phyloP scores from a whole-genome alignment of 2,797 vertebrate genomes.

The Eurystomus glaucurus region DNA sequence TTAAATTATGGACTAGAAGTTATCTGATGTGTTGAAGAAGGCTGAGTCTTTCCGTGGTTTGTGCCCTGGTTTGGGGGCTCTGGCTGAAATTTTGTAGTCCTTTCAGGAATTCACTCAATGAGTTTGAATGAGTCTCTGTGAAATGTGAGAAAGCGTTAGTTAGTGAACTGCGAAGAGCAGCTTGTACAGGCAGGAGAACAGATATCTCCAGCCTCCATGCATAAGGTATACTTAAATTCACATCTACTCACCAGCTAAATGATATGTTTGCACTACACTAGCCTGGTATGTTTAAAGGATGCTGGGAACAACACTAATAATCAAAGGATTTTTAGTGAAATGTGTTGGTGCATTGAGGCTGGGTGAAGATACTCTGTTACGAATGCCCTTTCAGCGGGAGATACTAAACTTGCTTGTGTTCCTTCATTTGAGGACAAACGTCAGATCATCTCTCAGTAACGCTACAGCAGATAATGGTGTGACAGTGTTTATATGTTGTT shows the following conservation, averaged over 20 bases:
- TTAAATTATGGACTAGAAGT: neutral
- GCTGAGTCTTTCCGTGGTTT: neutral
- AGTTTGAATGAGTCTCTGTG: neutral
- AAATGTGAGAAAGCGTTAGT: neutral
- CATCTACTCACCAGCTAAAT: neutral
- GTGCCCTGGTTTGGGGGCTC: neutral
- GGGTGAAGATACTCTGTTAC: neutral
- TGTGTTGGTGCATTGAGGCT: neutral
- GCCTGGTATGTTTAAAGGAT: neutral
- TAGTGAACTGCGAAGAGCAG: neutral
- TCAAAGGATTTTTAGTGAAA: neutral
- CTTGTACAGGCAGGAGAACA: neutral
- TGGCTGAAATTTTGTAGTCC: neutral
- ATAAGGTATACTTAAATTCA: slow-evolving; percentile 32
- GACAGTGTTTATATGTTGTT: neutral
- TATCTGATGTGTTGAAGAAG: neutral
- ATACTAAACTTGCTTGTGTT: neutral
- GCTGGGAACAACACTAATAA: neutral
- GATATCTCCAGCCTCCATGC: neutral
- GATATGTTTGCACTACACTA: neutral
- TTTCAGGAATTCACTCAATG: slow-evolving; percentile 1
- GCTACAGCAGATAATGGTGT: neutral
- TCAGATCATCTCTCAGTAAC: neutral
- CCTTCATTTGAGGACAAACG: neutral
- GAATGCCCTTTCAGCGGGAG: neutral